Evolutionary conservation across 2,888 invertebrate genomes (phyloP).

Genomic region (Hoplodrina blanda): DNA sequence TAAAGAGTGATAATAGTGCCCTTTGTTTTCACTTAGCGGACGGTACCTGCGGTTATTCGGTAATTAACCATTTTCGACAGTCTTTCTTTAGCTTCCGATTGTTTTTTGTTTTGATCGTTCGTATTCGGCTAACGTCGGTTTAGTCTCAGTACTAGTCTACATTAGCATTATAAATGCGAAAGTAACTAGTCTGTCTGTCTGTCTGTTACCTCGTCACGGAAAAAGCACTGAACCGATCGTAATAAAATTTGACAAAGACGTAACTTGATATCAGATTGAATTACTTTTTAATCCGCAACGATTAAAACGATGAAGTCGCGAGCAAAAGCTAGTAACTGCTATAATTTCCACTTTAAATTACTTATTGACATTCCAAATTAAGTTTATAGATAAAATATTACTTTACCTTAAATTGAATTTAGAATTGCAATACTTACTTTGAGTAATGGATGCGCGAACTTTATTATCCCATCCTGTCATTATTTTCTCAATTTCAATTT

Average conservation of each 20-base stretch:
- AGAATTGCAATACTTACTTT: constrained; percentile 21
- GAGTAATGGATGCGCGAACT: constrained; percentile 37
- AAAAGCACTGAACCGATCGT: too few species aligned
- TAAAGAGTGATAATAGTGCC: constrained; percentile 76
- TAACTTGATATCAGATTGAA: neutral
- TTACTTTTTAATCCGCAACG: neutral
- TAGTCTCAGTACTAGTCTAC: neutral
- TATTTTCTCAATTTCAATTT: constrained; percentile 39
- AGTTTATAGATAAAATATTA: constrained; percentile 5
- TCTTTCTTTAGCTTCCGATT: neutral
- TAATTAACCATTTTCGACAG: constrained; percentile 47
- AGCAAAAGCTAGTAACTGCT: neutral
- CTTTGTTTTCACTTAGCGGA: constrained; percentile 72
- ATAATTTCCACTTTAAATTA: neutral
- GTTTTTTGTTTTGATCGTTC: neutral
- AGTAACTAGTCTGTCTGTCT: neutral
- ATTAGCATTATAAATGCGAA: neutral
- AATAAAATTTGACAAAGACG: neutral
- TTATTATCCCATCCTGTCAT: constrained; percentile 29
- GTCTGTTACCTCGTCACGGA: neutral
- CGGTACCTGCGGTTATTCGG: constrained; percentile 39
- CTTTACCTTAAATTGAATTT: constrained; percentile 21
- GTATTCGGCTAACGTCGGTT: neutral
- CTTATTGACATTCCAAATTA: constrained; percentile 7
- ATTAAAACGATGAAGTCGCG: too few species aligned